phyloP scores from a whole-genome alignment of 2,113 vertebrate genomes.

The Rhea americana region DNA sequence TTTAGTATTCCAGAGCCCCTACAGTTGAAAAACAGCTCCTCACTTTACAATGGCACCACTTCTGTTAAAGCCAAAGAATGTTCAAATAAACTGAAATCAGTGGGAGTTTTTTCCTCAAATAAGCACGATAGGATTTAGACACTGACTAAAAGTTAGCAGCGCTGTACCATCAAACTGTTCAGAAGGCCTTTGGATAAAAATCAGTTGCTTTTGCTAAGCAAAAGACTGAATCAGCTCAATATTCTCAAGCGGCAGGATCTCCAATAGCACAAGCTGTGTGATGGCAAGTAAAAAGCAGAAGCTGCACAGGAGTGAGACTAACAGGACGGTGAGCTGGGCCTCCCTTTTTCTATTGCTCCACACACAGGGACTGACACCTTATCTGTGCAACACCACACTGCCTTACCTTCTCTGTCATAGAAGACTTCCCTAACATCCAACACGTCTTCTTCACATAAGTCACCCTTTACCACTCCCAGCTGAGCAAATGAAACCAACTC shows the following conservation, averaged over 20 bases:
- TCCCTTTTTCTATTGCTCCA: not conserved
- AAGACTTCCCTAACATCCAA: not conserved
- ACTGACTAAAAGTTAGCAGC: not conserved
- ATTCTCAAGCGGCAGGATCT: not conserved
- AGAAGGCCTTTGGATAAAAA: not conserved
- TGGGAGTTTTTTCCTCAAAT: not conserved
- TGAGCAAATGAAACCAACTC: not conserved
- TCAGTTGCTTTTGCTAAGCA: not conserved
- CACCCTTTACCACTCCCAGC: not conserved
- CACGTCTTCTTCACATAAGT: not conserved
- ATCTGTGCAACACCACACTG: not conserved
- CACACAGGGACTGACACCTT: not conserved
- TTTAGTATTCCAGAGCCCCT: not conserved
- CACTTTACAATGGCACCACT: not conserved
- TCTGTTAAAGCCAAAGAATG: slow-evolving; percentile 22
- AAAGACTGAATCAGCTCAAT: not conserved
- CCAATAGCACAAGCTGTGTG: rapidly evolving
- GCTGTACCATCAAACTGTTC: not conserved
- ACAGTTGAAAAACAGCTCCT: not conserved
- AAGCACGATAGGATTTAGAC: not conserved
- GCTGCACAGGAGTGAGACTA: not conserved
- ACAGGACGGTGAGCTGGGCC: no score
- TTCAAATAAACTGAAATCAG: slow-evolving; percentile 28
- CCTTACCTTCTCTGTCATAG: not conserved
- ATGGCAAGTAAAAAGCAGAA: not conserved